Conservation (phyloP, 1,140 invertebrate genomes). For the Zaprionus taronus region DNA sequence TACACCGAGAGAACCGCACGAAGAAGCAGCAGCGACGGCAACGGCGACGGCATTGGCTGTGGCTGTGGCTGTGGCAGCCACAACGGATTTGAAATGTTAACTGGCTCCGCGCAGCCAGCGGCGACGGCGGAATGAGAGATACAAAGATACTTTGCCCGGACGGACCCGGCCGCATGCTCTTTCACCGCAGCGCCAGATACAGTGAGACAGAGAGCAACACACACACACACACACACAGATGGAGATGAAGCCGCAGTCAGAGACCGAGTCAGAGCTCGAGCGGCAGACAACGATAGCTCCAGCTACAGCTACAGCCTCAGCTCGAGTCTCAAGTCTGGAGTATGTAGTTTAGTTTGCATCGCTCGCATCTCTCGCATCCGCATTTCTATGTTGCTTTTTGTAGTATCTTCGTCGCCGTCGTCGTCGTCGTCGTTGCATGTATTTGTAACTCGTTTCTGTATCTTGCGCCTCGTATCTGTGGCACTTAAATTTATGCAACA, state of each 20-base stretch:
- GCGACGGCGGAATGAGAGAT: conserved; percentile 51
- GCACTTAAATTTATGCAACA: conserved; percentile 81
- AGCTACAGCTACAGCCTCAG: neutral
- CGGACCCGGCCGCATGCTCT: conserved; percentile 59
- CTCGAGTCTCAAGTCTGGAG: conserved; percentile 20
- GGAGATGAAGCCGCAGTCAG: conserved; percentile 1
- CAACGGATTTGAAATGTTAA: conserved; percentile 77
- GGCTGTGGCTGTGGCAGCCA: conserved; percentile 48
- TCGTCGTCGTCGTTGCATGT: conserved; percentile 51
- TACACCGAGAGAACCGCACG: conserved; percentile 47
- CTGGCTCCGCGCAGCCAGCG: conserved; percentile 27
- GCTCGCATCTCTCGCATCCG: conserved; percentile 65
- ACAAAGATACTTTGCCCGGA: conserved; percentile 72
- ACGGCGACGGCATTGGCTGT: conserved; percentile 17
- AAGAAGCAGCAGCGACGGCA: conserved; percentile 38
- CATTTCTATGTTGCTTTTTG: conserved; percentile 71
- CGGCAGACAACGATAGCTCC: conserved; percentile 42
- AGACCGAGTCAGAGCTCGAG: neutral
- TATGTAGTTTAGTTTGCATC: conserved; percentile 38
- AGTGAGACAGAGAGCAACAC: neutral
- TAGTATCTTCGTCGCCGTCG: conserved; percentile 48
- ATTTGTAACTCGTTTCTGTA: conserved; percentile 80
- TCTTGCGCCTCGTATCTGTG: conserved; percentile 76
- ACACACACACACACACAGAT: conserved; percentile 7
- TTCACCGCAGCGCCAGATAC: conserved; percentile 60